A percentile compares a stretch with the other conserved stretches of the same genome.
These are phyloP conservation scores for Saiga tatarica DNA, from an alignment of 2,113 vertebrate genomes.

Conservation along the genomic window DNA sequence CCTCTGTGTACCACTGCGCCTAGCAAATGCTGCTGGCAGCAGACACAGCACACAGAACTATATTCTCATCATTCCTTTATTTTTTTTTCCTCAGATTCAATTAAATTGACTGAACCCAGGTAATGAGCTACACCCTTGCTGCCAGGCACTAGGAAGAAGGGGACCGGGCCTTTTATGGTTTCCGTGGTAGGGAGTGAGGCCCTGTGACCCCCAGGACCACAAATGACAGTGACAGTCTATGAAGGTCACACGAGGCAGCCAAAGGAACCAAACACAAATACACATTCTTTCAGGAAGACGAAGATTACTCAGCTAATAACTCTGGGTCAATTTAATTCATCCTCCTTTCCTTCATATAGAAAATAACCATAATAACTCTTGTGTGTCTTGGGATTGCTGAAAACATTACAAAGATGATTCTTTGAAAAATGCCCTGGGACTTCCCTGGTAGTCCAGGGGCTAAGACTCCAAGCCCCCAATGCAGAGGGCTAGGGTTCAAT, in stretches of 20 bases:
- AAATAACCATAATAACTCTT: neutral
- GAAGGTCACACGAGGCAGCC: neutral
- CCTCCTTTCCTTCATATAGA: neutral
- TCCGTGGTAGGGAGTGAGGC: rapidly evolving
- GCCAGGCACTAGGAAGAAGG: neutral
- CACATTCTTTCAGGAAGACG: neutral
- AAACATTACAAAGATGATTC: neutral
- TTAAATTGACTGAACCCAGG: neutral
- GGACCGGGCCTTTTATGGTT: neutral
- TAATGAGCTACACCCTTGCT: neutral
- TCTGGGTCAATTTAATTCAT: neutral
- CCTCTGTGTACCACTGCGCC: neutral
- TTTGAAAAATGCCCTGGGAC: neutral
- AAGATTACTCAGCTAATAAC: neutral
- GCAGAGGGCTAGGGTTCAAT: neutral
- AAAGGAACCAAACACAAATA: neutral
- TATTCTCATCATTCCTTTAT: neutral
- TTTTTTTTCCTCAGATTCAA: neutral
- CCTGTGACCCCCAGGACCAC: neutral
- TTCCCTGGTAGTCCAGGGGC: neutral
- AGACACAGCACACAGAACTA: neutral
- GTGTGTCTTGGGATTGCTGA: neutral
- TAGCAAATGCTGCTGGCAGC: neutral
- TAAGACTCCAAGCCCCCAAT: neutral
- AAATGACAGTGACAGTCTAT: rapidly evolving